Conservation (phyloP, 2,888 invertebrate species). For the Drosophila flavopinicola region DNA sequence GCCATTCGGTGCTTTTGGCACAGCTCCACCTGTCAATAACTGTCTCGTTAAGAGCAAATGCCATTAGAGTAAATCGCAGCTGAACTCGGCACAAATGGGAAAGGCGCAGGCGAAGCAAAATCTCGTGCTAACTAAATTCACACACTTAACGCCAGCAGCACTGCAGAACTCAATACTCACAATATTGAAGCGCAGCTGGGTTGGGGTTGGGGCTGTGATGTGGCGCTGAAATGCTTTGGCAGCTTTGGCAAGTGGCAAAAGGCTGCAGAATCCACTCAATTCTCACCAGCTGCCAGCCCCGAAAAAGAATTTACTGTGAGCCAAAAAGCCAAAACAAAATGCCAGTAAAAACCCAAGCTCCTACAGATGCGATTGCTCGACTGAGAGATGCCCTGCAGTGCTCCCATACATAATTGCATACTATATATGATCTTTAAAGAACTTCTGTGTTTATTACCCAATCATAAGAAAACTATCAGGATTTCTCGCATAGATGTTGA, state of each 20-base stretch:
- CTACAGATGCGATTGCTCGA: neutral
- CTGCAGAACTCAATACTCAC: constrained; percentile 28
- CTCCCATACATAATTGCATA: no score
- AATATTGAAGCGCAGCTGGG: neutral
- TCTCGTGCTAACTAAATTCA: constrained; percentile 70
- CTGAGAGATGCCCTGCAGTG: neutral
- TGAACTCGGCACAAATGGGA: constrained; percentile 26
- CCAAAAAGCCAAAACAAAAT: constrained; percentile 58
- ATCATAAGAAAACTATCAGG: no score
- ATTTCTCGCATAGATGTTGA: no score
- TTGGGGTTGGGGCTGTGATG: constrained; percentile 33
- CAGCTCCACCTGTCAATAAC: constrained; percentile 53
- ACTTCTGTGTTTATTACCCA: neutral
- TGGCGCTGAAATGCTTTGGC: constrained; percentile 57
- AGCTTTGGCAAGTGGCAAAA: constrained; percentile 57
- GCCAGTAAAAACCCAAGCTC: constrained; percentile 12
- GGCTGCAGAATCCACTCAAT: constrained; percentile 57
- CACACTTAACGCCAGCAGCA: constrained; percentile 74
- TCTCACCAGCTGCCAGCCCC: constrained; percentile 36
- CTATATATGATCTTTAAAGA: no score
- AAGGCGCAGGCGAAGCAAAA: constrained; percentile 22
- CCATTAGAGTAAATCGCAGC: constrained; percentile 71
- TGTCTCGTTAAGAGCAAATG: constrained; percentile 63
- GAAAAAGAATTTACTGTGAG: constrained; percentile 51
- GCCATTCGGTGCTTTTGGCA: constrained; percentile 8